Evolutionary conservation across 2,113 vertebrate genomes (phyloP).

Genomic region (Mastomys coucha): DNA sequence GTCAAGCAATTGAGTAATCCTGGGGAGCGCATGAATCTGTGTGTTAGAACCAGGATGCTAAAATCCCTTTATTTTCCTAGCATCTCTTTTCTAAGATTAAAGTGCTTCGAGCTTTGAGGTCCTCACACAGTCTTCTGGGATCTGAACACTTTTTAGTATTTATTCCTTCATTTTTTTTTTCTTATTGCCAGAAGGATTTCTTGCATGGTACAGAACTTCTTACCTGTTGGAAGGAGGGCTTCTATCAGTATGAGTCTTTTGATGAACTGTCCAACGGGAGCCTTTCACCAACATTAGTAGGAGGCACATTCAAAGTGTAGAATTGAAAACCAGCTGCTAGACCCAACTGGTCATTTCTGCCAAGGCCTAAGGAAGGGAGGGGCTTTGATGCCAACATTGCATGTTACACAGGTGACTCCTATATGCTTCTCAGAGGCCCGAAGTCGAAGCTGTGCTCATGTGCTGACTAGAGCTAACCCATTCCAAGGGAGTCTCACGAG

Average conservation of each 20-base stretch:
- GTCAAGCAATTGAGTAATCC: conserved; percentile 25
- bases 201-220: background rate
- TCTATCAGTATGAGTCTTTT: background rate
- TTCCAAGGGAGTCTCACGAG: background rate
- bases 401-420: background rate
- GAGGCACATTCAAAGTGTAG: conserved; percentile 3
- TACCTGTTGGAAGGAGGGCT: background rate
- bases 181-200: background rate
- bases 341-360: background rate
- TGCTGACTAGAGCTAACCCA: background rate
- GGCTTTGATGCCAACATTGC: background rate
- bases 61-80: background rate
- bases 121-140: background rate
- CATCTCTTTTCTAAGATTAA: background rate
- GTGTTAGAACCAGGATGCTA: background rate
- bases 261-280: background rate
- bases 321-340: conserved; percentile 15
- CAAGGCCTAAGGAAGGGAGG: background rate
- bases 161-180: conserved; percentile 18
- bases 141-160: background rate
- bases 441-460: background rate
- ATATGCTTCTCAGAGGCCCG: background rate
- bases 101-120: background rate
- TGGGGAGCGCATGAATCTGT: background rate
- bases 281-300: background rate